Conservation (phyloP, 2,797 vertebrate species). For the Peromyscus melanophrys region DNA sequence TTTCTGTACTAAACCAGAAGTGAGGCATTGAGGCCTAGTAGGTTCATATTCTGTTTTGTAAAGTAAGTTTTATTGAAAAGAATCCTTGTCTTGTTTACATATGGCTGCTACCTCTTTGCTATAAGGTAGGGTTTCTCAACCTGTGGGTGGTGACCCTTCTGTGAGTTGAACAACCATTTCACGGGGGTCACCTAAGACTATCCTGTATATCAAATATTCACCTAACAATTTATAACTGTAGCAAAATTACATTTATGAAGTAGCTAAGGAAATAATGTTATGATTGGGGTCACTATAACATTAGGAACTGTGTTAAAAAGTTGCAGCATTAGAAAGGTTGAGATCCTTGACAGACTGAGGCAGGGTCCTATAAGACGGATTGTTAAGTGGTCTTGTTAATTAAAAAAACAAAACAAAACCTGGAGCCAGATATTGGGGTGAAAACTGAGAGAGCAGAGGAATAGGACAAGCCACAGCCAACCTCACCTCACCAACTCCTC, state of each 20-base stretch:
- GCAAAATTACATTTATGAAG: background rate
- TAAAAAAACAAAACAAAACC: too few species aligned
- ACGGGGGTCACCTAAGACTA: background rate
- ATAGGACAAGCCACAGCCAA: too few species aligned
- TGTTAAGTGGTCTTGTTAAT: too few species aligned
- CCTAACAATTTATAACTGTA: background rate
- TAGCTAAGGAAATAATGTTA: background rate
- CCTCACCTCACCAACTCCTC: too few species aligned
- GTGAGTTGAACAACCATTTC: background rate
- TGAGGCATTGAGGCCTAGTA: background rate
- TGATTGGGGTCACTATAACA: background rate
- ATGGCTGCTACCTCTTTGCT: background rate
- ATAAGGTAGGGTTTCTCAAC: background rate
- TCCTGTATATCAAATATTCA: background rate
- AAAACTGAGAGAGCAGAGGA: too few species aligned
- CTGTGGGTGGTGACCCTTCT: background rate
- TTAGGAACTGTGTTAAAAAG: background rate
- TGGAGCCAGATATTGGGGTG: too few species aligned
- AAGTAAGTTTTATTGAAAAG: conserved; percentile 21
- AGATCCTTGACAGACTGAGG: background rate
- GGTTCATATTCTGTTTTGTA: background rate
- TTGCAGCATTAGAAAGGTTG: background rate
- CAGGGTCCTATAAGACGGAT: background rate
- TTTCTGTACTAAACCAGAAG: background rate
- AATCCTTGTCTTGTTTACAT: background rate